These are phyloP conservation scores for Melanaphis sacchari DNA, from an alignment of 1,140 invertebrate species.

Conservation along the genomic window DNA sequence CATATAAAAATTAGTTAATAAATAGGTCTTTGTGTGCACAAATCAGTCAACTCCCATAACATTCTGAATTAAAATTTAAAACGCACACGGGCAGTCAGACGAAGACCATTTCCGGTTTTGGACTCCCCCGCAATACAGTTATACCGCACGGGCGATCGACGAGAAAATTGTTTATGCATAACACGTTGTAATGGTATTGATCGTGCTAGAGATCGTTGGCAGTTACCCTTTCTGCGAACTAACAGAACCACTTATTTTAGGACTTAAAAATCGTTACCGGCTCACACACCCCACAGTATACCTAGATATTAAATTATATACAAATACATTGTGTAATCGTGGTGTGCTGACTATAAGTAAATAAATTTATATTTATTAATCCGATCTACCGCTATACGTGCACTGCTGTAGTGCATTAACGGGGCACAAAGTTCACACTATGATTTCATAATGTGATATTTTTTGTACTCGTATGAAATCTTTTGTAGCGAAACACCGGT, in stretches of 20 bases:
- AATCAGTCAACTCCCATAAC: background rate
- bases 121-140: background rate
- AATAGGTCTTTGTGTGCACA: background rate
- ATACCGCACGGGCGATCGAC: background rate
- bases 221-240: background rate
- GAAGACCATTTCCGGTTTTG: background rate
- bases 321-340: too few relatives aligned
- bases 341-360: background rate
- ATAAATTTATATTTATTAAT: constrained; percentile 8
- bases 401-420: background rate
- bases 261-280: background rate
- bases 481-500: background rate
- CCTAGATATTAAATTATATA: background rate
- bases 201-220: background rate
- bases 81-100: background rate
- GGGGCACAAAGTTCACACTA: background rate
- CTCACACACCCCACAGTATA: background rate
- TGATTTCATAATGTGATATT: background rate
- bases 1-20: background rate
- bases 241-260: background rate
- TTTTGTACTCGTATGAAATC: background rate
- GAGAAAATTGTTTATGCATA: too few relatives aligned
- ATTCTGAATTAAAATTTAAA: background rate
- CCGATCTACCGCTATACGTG: background rate
- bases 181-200: background rate